Conservation (phyloP, 2,113 vertebrate genomes). For the Callocephalon fimbriatum region DNA sequence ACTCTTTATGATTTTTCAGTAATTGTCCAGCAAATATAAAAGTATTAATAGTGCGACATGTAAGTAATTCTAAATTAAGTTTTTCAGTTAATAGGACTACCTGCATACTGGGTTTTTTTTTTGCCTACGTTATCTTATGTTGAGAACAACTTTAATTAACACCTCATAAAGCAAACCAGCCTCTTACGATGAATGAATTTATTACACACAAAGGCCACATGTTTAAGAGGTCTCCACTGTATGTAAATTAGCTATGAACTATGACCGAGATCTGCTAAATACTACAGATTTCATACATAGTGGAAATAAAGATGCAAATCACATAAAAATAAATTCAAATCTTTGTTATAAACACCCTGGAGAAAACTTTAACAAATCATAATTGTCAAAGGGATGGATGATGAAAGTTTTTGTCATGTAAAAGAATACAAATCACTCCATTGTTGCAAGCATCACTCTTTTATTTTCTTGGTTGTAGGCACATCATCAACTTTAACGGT, state of each 20-base stretch:
- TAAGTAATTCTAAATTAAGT: neutral
- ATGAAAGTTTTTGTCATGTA: slow-evolving; percentile 71
- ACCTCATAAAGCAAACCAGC: slow-evolving; percentile 56
- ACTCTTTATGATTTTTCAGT: neutral
- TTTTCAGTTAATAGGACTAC: slow-evolving; percentile 45
- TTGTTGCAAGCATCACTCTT: slow-evolving; percentile 32
- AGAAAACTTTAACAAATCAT: slow-evolving; percentile 77
- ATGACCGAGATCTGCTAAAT: slow-evolving; percentile 17
- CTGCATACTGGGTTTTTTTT: slow-evolving; percentile 1
- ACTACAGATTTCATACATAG: neutral
- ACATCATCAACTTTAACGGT: slow-evolving; percentile 82
- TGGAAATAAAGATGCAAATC: slow-evolving; percentile 75
- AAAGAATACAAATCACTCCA: slow-evolving; percentile 74
- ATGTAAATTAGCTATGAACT: slow-evolving; percentile 20
- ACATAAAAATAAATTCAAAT: slow-evolving; percentile 69
- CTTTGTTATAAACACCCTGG: slow-evolving; percentile 63
- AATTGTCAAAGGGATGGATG: slow-evolving; percentile 69
- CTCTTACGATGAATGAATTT: slow-evolving; percentile 57
- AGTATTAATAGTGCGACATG: neutral
- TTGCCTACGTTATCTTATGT: neutral
- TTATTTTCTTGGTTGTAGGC: slow-evolving; percentile 69
- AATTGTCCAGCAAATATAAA: neutral
- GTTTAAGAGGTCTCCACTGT: slow-evolving; percentile 49
- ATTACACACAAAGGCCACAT: slow-evolving; percentile 35
- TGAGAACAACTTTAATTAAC: slow-evolving; percentile 53